Base-by-base conservation (phyloP, 1,140 invertebrate genomes). In the Platyscapa corneri region DNA sequence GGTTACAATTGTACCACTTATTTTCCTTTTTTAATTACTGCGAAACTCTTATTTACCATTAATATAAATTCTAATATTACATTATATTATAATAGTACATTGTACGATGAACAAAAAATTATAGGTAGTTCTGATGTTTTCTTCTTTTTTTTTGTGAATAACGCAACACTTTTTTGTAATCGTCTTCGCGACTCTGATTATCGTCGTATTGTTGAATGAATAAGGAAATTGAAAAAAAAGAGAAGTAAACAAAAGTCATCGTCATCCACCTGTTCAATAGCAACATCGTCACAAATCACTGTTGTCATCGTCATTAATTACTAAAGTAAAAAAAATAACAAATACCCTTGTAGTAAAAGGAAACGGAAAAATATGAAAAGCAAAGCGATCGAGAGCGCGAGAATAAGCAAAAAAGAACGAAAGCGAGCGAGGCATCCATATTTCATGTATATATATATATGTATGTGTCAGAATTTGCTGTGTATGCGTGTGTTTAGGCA, bases 71-170 rank as follows among this genome's bases (percentile, higher is more conserved):
- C 56, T 90, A 89, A 87, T 87, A 86, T 89, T 88, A 89, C 86
- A 87, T 86, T 90, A 90, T 87, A 88, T 88, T 87, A 88, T 88
- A 89, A 86, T 88, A 89, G 87, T 81, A 84, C 67, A 79, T 30
- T 83, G 77, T 87, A 89, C 56, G 79, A 87, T 84, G 75, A 87
- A 84, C 72, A 86, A 87, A 87, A 87, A 74, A 42, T 32, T 87
- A 78, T 39, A 89, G 87, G 83, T 84, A 88, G 89, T 88, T 91
- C 91, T 87, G 89, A 90, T 89, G 88, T 86, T 91, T 91, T 89
- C 90, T 88, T 88, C 89, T 88, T 89, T 90, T 82, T 32, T 56
- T 79, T 79, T 85, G 32, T 84, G 65, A 46, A 42, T 70, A 79
- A 64, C 53, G 60, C 37, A 78, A 84, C 70, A 79, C 16, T 6